Evolutionary conservation across 2,113 vertebrate species (phyloP).

Genomic region (Columbina picui): DNA sequence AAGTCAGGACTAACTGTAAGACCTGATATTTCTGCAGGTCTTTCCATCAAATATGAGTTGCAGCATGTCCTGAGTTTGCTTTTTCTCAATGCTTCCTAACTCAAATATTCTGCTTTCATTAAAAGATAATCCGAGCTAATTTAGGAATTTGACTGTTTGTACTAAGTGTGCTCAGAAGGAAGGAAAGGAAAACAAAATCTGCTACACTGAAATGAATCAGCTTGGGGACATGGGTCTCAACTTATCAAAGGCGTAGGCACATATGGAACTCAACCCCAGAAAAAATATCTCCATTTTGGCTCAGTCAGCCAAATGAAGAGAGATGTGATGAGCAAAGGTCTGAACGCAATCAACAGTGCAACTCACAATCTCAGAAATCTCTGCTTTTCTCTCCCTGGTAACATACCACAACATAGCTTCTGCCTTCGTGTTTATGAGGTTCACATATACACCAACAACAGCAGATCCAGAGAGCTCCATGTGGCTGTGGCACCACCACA

Average conservation of each 20-base stretch:
- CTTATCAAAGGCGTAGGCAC: conserved; percentile 55
- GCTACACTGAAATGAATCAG: conserved; percentile 49
- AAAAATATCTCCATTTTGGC: neutral
- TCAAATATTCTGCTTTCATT: conserved; percentile 2
- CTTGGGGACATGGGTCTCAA: conserved; percentile 19
- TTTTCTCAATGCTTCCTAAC: neutral
- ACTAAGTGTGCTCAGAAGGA: conserved; percentile 51
- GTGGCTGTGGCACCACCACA: neutral
- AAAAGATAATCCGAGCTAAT: conserved; percentile 60
- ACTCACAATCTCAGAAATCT: neutral
- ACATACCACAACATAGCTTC: neutral
- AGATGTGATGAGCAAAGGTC: neutral
- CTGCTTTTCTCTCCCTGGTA: neutral
- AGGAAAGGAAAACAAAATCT: conserved; percentile 63
- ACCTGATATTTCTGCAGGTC: neutral
- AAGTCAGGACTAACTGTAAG: neutral
- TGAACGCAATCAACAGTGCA: neutral
- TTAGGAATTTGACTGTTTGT: conserved; percentile 63
- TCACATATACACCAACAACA: neutral
- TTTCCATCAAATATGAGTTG: neutral
- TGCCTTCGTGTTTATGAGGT: neutral
- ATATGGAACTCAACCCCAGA: conserved; percentile 42
- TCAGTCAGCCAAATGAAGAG: conserved; percentile 16
- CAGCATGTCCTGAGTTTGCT: neutral
- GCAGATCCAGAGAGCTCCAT: neutral